Evolutionary conservation across 1,140 invertebrate genomes (phyloP).

Genomic region (Saxidomus purpurata): DNA sequence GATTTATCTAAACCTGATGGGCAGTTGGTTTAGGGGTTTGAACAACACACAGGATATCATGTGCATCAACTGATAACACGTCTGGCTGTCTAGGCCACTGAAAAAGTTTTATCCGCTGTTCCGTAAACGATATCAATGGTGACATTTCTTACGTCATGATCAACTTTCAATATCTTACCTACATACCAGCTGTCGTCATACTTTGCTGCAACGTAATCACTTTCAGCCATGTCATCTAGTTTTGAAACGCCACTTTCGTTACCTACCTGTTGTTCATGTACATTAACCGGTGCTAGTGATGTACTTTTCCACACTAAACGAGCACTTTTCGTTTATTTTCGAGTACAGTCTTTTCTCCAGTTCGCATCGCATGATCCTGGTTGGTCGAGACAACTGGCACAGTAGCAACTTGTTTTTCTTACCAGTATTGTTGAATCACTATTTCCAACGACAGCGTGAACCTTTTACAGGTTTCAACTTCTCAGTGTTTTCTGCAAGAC

Average conservation of each 20-base stretch:
- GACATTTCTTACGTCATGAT: neutral
- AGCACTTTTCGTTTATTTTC: neutral
- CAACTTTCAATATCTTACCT: neutral
- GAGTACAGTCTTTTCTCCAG: neutral
- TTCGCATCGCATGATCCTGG: neutral
- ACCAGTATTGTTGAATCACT: neutral
- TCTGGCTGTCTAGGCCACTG: neutral
- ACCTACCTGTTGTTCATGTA: neutral
- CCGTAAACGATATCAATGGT: neutral
- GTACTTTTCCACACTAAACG: neutral
- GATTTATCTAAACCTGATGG: no score
- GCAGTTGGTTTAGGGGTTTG: neutral
- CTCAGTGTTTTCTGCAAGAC: neutral
- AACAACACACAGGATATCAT: neutral
- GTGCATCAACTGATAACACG: neutral
- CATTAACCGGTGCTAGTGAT: neutral
- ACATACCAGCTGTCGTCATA: neutral
- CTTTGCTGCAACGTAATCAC: neutral
- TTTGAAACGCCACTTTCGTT: no score
- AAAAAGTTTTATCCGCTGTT: neutral
- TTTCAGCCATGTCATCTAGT: neutral
- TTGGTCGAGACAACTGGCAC: neutral
- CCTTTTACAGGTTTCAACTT: constrained; percentile 47
- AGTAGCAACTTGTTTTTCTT: constrained; percentile 44
- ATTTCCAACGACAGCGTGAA: constrained; percentile 35